A percentile compares a stretch with the other conserved stretches of the same genome.
Conservation (phyloP, 2,888 invertebrate genomes). For the Zelleria hepariella region DNA sequence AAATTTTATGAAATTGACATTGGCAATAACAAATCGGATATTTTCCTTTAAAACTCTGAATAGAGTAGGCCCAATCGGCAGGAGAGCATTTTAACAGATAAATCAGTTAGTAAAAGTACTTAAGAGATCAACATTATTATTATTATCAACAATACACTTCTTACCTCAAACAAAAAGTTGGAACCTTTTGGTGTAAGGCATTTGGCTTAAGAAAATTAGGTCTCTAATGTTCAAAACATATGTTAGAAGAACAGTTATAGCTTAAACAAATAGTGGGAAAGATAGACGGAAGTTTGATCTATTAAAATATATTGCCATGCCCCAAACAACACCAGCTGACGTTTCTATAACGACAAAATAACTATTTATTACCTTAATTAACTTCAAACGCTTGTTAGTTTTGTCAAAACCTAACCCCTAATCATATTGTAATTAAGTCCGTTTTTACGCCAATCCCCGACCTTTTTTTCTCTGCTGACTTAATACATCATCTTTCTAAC, state of each 20-base stretch:
- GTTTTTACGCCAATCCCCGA: constrained; percentile 66
- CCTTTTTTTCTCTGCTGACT: constrained; percentile 24
- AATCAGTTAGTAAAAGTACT: no score
- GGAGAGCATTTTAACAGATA: no score
- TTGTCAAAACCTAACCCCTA: constrained; percentile 56
- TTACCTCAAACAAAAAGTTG: no score
- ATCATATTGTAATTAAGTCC: constrained; percentile 65
- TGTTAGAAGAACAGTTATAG: constrained; percentile 34
- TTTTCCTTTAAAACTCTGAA: no score
- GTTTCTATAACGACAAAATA: constrained; percentile 52
- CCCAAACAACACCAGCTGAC: constrained; percentile 35
- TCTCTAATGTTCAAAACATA: constrained; percentile 23
- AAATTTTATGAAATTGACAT: no score
- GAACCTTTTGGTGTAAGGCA: no score
- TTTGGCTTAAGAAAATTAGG: background rate
- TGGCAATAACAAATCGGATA: no score
- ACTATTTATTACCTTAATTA: constrained; percentile 66
- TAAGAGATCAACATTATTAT: no score
- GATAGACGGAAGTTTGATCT: constrained; percentile 34
- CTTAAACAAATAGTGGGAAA: constrained; percentile 34
- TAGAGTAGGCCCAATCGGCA: no score
- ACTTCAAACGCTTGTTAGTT: constrained; percentile 63
- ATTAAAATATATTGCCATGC: constrained; percentile 7
- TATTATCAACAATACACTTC: no score
- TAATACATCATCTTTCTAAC: constrained; percentile 29